phyloP scores from a whole-genome alignment of 2,113 vertebrate species.

The Xyrauchen texanus region DNA sequence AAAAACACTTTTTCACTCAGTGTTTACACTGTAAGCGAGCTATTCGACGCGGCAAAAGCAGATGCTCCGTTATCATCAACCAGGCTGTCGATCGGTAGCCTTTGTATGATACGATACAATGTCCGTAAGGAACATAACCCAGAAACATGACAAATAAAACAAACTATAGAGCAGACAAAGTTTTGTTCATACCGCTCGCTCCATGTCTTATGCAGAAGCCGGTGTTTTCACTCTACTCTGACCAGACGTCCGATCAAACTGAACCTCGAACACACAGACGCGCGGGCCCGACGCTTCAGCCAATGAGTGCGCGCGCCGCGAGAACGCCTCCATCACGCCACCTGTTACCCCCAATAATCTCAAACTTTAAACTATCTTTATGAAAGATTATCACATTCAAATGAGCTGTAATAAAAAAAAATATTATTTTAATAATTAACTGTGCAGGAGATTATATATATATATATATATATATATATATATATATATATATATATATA shows the following conservation, averaged over 20 bases:
- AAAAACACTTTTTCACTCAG: no score
- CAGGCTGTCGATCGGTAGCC: no score
- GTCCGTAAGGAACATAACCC: no score
- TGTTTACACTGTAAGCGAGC: no score
- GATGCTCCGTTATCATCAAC: no score
- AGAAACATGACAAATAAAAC: no score
- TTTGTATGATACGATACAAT: no score
- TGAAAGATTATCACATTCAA: background rate
- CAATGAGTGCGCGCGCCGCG: conserved; percentile 60
- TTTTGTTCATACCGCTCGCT: conserved; percentile 35
- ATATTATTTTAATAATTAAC: no score
- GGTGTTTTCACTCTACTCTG: background rate
- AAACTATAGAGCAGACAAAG: background rate
- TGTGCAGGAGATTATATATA: background rate
- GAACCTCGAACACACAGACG: background rate
- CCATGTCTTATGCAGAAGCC: conserved; percentile 34
- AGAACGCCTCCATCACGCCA: conserved; percentile 64
- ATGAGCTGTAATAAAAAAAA: background rate
- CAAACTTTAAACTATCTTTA: background rate
- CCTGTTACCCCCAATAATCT: background rate
- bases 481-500: no score
- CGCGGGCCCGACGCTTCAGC: conserved; percentile 25
- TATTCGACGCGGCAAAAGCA: no score
- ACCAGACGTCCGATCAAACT: background rate
- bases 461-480: no score